Evolutionary conservation across 2,113 vertebrate species (phyloP), one percentile per base, ranked within the genome.

Genomic region (Synchiropus splendidus): DNA sequence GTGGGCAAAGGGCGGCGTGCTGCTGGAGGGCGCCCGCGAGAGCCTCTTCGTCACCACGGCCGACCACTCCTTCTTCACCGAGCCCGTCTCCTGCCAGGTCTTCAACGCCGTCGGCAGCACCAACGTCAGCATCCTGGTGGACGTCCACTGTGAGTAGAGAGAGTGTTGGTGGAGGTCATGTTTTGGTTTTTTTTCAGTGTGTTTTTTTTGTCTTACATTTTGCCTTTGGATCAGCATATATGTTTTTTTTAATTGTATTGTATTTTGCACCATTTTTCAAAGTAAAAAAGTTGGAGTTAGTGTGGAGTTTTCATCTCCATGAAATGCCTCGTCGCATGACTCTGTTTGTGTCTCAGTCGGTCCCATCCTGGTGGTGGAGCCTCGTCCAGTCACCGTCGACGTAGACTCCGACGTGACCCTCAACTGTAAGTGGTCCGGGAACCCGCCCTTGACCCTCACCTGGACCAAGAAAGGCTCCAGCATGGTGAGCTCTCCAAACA

Each of bases 391-490:
- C 0, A 78, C 88, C 1, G 94, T 92, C 0, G 90, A 98, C 13
- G 88, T 87, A n/a, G 91, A 94, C 71, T 89, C 91, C 1, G 92
- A 94, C 0, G 92, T 94, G 42, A 90, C 88, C 2, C 63, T 98
- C 13, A 96, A 92, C 44, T 98, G 94, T 42, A 90, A 94, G 60
- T 97, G 94, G 94, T 79, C 90, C 0, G 94, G 93, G 17, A 97
- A 94, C 61, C 94, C 93, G 0, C 92, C 93, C 0, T 89, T 98
- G 2, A 97, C 93, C 36, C 91, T 97, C 56, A 97, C 93, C 48
- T 98, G 94, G 94, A 97, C 93, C 61, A 94, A 92, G 61, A 97
- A 95, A 74, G 92, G 92, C 40, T 94, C 93, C 57, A 96, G 89
- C 77, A 92, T 96, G 92, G 94, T 95, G 57, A 64, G 74, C 2